These are phyloP conservation scores for Mamestra brassicae DNA, from an alignment of 2,888 invertebrate species.

Conservation along the genomic window DNA sequence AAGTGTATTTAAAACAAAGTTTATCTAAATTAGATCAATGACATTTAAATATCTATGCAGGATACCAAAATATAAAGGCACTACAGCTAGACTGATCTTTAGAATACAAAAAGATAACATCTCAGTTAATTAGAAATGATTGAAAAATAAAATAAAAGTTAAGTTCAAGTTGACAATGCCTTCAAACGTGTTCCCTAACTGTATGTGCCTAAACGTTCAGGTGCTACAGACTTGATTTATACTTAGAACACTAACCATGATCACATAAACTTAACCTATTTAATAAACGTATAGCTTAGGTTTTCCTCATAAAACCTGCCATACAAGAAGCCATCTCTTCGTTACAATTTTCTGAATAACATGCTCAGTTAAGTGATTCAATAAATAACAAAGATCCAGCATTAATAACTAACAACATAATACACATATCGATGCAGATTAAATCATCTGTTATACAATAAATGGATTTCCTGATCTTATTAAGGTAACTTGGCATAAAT, in stretches of 20 bases:
- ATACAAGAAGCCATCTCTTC: neutral
- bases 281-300: neutral
- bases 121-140: neutral
- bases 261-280: neutral
- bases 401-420: conserved; percentile 27
- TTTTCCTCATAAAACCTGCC: conserved; percentile 29
- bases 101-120: neutral
- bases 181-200: neutral
- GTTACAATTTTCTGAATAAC: conserved; percentile 6
- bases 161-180: neutral
- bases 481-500: conserved; percentile 62
- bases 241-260: neutral
- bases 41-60: conserved; percentile 41
- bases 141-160: neutral
- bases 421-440: conserved; percentile 28
- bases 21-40: conserved; percentile 51
- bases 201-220: neutral
- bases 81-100: neutral
- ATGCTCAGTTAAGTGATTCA: conserved; percentile 3
- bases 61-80: conserved; percentile 23
- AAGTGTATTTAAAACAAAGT: conserved; percentile 11
- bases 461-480: conserved; percentile 62
- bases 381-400: conserved; percentile 21
- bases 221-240: neutral
- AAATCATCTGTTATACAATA: conserved; percentile 50